Evolutionary conservation across 2,113 vertebrate species (phyloP).

Genomic region (Melierax canorus): DNA sequence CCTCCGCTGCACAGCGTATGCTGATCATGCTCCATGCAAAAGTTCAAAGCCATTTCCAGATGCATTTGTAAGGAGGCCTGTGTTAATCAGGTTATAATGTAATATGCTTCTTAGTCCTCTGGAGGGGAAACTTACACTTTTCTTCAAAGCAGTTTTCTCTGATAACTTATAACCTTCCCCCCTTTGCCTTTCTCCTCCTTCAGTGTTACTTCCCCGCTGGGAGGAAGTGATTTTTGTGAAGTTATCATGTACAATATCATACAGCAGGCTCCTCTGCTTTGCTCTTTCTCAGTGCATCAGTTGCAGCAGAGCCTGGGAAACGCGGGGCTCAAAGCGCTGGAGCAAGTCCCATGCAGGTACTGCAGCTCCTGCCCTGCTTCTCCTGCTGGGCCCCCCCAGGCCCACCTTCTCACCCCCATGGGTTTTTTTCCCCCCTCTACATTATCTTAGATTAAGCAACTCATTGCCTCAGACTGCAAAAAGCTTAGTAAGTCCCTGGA

Average conservation of each 20-base stretch:
- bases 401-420: neutral
- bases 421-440: accelerated
- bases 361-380: neutral
- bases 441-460: neutral
- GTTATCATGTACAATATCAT: neutral
- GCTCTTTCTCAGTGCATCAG: neutral
- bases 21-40: conserved; percentile 52
- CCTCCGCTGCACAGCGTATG: neutral
- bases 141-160: conserved; percentile 73
- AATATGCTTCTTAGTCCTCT: conserved; percentile 61
- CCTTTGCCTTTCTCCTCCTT: neutral
- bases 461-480: neutral
- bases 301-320: neutral
- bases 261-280: neutral
- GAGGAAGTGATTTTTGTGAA: neutral
- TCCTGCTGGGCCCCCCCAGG: accelerated
- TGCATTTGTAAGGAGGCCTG: conserved; percentile 66
- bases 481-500: neutral
- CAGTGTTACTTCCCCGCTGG: neutral
- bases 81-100: conserved; percentile 70
- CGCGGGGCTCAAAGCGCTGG: accelerated
- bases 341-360: neutral
- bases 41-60: conserved; percentile 75
- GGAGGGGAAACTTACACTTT: conserved; percentile 58
- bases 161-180: conserved; percentile 26